phyloP scores from a whole-genome alignment of 2,797 vertebrate genomes.

The Sebastes glaucus region DNA sequence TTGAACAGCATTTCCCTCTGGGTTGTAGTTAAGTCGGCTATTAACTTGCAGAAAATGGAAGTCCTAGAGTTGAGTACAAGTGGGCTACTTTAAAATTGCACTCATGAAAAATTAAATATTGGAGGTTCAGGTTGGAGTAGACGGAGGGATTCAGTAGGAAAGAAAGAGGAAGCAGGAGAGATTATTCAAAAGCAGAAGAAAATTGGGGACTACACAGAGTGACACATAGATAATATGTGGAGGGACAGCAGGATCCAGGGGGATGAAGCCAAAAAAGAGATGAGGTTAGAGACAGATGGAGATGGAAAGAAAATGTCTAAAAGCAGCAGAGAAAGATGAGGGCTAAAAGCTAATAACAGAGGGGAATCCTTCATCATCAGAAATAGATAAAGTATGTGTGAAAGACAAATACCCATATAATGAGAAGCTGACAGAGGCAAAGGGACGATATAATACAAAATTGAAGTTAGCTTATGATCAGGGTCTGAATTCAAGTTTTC shows the following conservation, averaged over 20 bases:
- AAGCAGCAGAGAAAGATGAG: conserved; percentile 1
- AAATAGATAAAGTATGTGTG: no score
- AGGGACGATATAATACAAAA: no score
- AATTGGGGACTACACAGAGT: background rate
- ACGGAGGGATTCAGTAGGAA: background rate
- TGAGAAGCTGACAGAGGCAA: no score
- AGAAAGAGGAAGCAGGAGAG: background rate
- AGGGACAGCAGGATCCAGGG: conserved; percentile 28
- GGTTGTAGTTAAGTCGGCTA: background rate
- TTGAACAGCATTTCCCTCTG: background rate
- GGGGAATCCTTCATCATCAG: no score
- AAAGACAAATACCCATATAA: no score
- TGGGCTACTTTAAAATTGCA: background rate
- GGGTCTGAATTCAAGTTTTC: no score
- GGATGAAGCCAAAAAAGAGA: conserved; percentile 44
- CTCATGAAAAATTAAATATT: background rate
- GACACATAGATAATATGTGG: conserved; percentile 1
- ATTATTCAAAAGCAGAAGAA: conserved; percentile 2
- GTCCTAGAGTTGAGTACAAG: background rate
- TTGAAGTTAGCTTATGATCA: no score
- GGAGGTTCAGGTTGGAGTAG: background rate
- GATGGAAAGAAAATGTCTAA: conserved; percentile 1
- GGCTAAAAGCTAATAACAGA: background rate
- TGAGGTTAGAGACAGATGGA: conserved; percentile 51
- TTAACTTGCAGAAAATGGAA: background rate